Evolutionary conservation across 2,888 invertebrate genomes (phyloP).

Genomic region (Volucella bombylans): DNA sequence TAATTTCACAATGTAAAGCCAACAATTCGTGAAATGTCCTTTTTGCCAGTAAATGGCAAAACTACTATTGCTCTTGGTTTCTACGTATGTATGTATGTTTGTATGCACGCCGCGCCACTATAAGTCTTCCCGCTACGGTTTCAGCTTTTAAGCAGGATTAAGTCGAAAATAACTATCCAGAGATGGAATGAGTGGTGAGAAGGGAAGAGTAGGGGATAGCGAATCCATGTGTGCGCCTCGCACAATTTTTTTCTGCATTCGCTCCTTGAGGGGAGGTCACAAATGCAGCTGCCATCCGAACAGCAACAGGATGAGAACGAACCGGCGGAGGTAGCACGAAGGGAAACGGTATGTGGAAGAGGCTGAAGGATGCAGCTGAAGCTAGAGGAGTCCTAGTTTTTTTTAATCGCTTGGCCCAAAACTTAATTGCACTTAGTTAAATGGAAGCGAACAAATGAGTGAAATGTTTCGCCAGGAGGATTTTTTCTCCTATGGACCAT

Average conservation of each 20-base stretch:
- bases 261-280: constrained; percentile 27
- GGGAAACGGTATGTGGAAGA: no score
- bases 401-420: constrained; percentile 57
- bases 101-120: background rate
- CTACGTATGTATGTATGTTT: constrained; percentile 19
- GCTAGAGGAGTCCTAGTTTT: constrained; percentile 13
- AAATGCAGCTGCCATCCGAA: constrained; percentile 9
- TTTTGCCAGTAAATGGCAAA: constrained; percentile 51
- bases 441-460: constrained; percentile 72
- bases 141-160: constrained; percentile 71
- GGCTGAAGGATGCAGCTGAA: constrained; percentile 1
- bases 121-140: constrained; percentile 42
- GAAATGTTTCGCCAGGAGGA: constrained; percentile 58
- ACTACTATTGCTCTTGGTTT: constrained; percentile 9
- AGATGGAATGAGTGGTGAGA: background rate
- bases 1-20: constrained; percentile 70
- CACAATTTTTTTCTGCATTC: constrained; percentile 19
- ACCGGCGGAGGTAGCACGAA: no score
- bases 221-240: constrained; percentile 53
- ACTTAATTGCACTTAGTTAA: constrained; percentile 73
- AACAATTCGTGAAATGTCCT: constrained; percentile 72
- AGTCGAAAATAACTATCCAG: constrained; percentile 62
- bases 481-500: constrained; percentile 15
- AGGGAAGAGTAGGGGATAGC: constrained; percentile 5
- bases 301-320: constrained; percentile 4